Conservation (phyloP, 2,797 vertebrate species). For the Chrosomus eos region DNA sequence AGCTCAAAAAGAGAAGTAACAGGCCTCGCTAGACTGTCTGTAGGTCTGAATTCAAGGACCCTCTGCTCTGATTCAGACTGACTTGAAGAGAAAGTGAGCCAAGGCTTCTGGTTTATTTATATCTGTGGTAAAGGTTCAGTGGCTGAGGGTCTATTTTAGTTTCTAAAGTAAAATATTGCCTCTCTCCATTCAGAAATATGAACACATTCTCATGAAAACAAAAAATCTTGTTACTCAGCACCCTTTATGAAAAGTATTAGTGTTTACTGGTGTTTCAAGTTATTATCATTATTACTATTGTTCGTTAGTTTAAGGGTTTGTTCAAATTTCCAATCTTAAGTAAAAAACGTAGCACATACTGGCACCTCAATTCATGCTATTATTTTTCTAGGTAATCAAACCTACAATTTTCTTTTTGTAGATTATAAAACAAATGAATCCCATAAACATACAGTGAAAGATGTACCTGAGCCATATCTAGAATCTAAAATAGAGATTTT, state of each 20-base stretch:
- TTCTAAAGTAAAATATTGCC: slow-evolving; percentile 46
- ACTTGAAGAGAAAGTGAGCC: slow-evolving; percentile 13
- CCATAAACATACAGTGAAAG: not conserved
- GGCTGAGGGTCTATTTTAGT: slow-evolving; percentile 38
- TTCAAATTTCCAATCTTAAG: not conserved
- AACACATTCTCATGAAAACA: not conserved
- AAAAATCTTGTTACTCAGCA: not conserved
- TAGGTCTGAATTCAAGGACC: not conserved
- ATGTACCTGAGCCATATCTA: not conserved
- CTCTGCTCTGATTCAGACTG: slow-evolving; percentile 6
- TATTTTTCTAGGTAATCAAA: not conserved
- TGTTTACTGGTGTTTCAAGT: not conserved
- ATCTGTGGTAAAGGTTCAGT: slow-evolving; percentile 5
- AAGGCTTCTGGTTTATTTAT: slow-evolving; percentile 29
- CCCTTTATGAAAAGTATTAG: not conserved
- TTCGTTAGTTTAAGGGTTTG: not conserved
- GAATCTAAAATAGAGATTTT: not conserved
- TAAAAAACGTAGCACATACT: not conserved
- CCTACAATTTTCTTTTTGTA: not conserved
- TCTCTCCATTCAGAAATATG: slow-evolving; percentile 5
- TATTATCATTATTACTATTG: not conserved
- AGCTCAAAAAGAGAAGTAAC: not conserved
- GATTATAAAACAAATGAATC: not conserved
- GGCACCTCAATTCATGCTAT: not conserved
- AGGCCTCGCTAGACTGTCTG: not conserved